Evolutionary conservation across 2,888 invertebrate genomes (phyloP).

Genomic region (Chironomus tentans): DNA sequence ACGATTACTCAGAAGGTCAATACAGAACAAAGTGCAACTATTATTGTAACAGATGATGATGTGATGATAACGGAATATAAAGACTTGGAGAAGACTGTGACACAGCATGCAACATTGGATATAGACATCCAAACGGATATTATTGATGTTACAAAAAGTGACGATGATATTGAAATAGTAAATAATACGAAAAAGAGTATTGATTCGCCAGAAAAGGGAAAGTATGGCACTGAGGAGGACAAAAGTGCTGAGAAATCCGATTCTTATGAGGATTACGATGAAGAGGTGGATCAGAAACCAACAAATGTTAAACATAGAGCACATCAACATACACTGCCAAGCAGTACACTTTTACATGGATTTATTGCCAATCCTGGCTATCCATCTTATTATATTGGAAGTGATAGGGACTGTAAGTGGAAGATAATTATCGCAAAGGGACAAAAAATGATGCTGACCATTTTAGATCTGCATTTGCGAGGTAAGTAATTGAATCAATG

Average conservation of each 20-base stretch:
- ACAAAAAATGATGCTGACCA: slow-evolving; percentile 53
- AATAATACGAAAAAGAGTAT: not conserved
- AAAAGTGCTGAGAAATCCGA: not conserved
- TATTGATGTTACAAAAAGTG: not conserved
- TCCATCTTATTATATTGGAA: slow-evolving; percentile 61
- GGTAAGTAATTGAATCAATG: slow-evolving; percentile 44
- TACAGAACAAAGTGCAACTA: not conserved
- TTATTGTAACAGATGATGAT: not conserved
- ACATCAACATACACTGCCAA: slow-evolving; percentile 31
- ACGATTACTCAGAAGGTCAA: not conserved
- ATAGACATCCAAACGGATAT: too few relatives aligned
- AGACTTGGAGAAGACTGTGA: slow-evolving; percentile 22
- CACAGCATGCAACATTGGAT: not conserved
- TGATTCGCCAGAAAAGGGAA: not conserved
- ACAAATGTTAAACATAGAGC: slow-evolving; percentile 28
- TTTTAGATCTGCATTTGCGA: slow-evolving; percentile 62
- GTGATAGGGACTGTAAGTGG: slow-evolving; percentile 55
- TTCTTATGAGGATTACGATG: not conserved
- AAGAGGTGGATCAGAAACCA: not conserved
- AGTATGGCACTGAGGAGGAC: not conserved
- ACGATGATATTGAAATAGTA: not conserved
- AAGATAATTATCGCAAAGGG: slow-evolving; percentile 51
- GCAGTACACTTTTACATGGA: slow-evolving; percentile 42
- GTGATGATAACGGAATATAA: slow-evolving; percentile 11
- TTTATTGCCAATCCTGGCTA: slow-evolving; percentile 65